These are phyloP conservation scores for Falco concolor DNA, from an alignment of 2,797 vertebrate species.

Conservation along the genomic window DNA sequence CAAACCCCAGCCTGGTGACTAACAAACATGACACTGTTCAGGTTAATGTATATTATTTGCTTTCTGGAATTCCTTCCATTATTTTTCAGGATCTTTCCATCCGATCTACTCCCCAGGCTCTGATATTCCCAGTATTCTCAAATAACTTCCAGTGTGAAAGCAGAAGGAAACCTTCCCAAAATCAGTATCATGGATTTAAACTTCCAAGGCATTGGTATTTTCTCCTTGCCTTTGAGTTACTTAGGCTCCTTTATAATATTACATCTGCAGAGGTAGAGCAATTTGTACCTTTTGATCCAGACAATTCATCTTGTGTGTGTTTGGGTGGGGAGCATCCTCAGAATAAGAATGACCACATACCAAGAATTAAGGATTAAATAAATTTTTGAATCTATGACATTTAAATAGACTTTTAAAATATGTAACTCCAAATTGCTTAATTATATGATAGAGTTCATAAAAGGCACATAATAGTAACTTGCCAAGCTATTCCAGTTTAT, in stretches of 20 bases:
- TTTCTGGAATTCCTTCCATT: not conserved
- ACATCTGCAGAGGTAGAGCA: not conserved
- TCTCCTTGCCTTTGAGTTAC: not conserved
- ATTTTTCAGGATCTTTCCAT: not conserved
- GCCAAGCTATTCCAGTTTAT: not conserved
- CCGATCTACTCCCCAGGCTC: not conserved
- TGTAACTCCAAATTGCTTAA: not conserved
- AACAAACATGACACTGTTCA: fast-evolving
- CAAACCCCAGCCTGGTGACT: not conserved
- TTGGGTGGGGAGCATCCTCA: not conserved
- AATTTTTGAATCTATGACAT: not conserved
- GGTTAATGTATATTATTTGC: not conserved
- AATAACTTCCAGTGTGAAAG: not conserved
- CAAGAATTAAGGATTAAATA: not conserved
- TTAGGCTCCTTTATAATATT: not conserved
- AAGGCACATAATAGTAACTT: not conserved
- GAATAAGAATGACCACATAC: not conserved
- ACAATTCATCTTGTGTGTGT: not conserved
- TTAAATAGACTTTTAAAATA: not conserved
- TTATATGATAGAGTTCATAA: not conserved
- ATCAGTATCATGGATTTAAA: not conserved
- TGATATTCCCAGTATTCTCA: not conserved
- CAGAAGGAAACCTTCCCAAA: not conserved
- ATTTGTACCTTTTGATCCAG: not conserved
- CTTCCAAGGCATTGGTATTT: not conserved